phyloP scores from a whole-genome alignment of 2,113 vertebrate genomes.

The Riparia riparia region DNA sequence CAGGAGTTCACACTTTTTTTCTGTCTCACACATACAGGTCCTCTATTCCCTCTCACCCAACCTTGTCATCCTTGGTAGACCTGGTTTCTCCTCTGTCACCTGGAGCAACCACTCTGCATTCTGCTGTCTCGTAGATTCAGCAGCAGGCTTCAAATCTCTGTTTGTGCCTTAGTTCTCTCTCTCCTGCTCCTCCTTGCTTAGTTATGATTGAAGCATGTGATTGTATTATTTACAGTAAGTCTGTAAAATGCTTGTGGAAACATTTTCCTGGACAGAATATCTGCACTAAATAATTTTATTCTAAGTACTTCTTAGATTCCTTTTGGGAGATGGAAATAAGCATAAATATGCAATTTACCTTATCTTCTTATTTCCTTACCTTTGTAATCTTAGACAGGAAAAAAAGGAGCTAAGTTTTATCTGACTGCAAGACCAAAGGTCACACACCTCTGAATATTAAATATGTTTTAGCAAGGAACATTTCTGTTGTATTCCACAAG shows the following conservation, averaged over 20 bases:
- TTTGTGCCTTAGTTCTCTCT: background rate
- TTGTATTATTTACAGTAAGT: conserved; percentile 46
- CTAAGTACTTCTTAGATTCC: conserved; percentile 9
- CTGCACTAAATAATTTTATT: conserved; percentile 32
- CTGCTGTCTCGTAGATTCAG: background rate
- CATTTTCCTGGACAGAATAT: conserved; percentile 36
- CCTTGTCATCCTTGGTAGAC: background rate
- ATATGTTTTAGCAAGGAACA: background rate
- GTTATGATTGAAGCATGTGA: background rate
- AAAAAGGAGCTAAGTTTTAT: background rate
- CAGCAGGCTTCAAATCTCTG: background rate
- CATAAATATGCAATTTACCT: background rate
- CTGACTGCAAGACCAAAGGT: background rate
- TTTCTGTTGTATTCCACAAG: background rate
- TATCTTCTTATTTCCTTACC: background rate
- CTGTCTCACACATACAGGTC: background rate
- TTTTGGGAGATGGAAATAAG: background rate
- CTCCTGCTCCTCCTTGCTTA: background rate
- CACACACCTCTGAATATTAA: background rate
- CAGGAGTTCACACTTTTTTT: background rate
- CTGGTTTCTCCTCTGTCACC: background rate
- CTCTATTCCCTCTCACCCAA: background rate
- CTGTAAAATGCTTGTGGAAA: conserved; percentile 27
- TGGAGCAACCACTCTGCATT: background rate
- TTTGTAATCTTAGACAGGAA: background rate